Evolutionary conservation across 1,140 invertebrate genomes (phyloP).

Genomic region (Brachionus asplanchnoidis): DNA sequence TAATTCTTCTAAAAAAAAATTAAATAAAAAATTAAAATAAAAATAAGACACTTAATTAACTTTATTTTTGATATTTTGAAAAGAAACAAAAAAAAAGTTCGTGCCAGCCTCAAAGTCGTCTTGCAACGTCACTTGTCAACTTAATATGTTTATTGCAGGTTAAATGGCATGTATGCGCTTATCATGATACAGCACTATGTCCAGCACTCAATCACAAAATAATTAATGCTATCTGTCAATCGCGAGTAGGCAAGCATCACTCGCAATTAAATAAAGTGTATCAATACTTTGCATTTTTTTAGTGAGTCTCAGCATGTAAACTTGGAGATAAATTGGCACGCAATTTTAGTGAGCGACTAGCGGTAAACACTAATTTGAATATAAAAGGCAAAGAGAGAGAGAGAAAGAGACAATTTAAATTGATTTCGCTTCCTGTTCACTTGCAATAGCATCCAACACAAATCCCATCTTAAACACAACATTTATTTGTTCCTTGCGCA

Average conservation of each 20-base stretch:
- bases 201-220: background rate
- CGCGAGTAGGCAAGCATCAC: background rate
- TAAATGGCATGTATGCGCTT: background rate
- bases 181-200: background rate
- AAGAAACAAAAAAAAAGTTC: no score
- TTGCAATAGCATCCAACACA: background rate
- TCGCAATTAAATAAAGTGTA: background rate
- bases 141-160: background rate
- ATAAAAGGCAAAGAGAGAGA: background rate
- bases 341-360: background rate
- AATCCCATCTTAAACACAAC: slow-evolving; percentile 37
- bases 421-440: background rate
- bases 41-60: no score
- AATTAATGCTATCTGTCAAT: background rate
- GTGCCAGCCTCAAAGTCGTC: no score
- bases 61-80: no score
- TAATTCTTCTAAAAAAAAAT: no score
- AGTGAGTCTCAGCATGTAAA: slow-evolving; percentile 8
- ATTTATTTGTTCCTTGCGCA: slow-evolving; percentile 20
- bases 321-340: slow-evolving; percentile 6
- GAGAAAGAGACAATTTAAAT: background rate
- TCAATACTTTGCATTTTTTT: background rate
- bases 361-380: background rate
- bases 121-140: background rate
- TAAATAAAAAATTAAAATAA: no score